Base-by-base conservation (phyloP, 2,797 vertebrate species). In the Peromyscus eremicus region DNA sequence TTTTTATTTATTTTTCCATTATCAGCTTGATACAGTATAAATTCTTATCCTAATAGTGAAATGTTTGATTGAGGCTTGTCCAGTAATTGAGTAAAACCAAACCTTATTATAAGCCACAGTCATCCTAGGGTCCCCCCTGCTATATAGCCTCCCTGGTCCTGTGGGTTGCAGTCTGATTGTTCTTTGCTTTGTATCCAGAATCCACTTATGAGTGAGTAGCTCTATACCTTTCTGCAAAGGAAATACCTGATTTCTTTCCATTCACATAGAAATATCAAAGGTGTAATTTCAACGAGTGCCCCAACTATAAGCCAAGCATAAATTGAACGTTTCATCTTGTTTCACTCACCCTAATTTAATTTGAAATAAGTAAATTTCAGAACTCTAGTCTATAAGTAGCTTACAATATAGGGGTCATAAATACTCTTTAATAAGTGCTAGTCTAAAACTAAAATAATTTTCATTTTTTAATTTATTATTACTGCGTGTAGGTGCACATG, bases 221-320 rank as follows among this genome's bases (percentile, higher is more conserved):
- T 91, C 29, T 83, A 55, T 79, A 57, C 37, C 62, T 95, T 94
- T 92, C 94, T 21, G n/a, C 0, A 83, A 25, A 46, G 27, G 88
- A 95, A 75, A 70, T 8, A 23, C 4, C 27, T 57, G 19, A 9
- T 68, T 77, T 21, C 13, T 52, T 12, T 7, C 10, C 5, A 77
- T 89, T 94, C 68, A 73, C 60, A 94, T 57, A 87, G 89, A 94
- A 94, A 40, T 77, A 84, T 55, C 95, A 84, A 94, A 97, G 34
- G 73, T 55, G 89, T 55, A 14, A 80, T 94, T 89, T 92, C 62
- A 70, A 55, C 49, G 40, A 17, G 14, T 17, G 29, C 68, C 37
- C 57, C 14, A 89, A 80, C 88, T 97, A 96, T 76, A 46, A 81
- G 40, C 40, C 9, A 71, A 90, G 70, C 14, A 40, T 46, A n/a